phyloP scores from a whole-genome alignment of 2,113 vertebrate genomes.

The Dryoscopus gambensis region DNA sequence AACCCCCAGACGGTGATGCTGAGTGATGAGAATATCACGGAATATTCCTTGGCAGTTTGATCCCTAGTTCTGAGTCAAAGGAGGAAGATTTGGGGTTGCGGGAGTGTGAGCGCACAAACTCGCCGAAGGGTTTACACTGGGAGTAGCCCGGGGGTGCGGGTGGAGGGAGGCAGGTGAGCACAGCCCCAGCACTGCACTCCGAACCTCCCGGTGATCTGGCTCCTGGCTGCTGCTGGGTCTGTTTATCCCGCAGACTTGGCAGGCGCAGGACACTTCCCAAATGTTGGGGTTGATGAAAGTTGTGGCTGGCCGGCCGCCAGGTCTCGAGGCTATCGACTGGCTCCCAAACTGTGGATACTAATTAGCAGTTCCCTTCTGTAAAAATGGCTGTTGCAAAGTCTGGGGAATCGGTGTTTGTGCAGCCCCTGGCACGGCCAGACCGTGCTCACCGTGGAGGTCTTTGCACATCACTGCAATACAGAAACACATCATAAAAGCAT shows the following conservation, averaged over 20 bases:
- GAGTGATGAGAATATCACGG: not conserved
- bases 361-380: conserved; percentile 4
- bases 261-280: not conserved
- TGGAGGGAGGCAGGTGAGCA: not conserved
- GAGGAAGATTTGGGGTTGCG: not conserved
- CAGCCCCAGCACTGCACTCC: not conserved
- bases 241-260: conserved; percentile 25
- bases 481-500: not conserved
- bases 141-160: fast-evolving
- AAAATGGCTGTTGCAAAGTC: not conserved
- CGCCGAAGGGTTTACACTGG: fast-evolving
- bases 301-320: not conserved
- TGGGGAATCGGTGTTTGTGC: not conserved
- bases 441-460: fast-evolving
- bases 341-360: not conserved
- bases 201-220: not conserved
- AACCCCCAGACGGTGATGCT: not conserved
- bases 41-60: not conserved
- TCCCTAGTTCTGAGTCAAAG: not conserved
- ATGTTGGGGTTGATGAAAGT: not conserved
- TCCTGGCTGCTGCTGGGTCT: not conserved
- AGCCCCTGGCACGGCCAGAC: not conserved
- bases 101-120: not conserved
- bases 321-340: not conserved
- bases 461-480: fast-evolving